phyloP scores from a whole-genome alignment of 2,113 vertebrate species.

The Shinisaurus crocodilurus region DNA sequence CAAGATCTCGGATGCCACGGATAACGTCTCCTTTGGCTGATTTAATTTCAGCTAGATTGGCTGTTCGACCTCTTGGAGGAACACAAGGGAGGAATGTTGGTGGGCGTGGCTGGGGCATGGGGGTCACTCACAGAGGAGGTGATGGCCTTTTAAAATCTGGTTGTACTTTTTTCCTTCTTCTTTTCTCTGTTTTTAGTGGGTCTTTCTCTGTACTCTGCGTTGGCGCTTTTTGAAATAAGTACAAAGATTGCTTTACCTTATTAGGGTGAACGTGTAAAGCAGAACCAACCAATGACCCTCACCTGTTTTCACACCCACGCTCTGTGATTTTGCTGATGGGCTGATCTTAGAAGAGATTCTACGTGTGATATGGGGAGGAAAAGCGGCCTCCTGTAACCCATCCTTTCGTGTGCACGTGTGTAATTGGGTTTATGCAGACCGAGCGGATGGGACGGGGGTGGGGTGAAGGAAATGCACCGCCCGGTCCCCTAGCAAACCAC shows the following conservation, averaged over 20 bases:
- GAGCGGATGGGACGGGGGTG: neutral
- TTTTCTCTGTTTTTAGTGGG: neutral
- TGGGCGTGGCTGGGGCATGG: neutral
- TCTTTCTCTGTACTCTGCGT: neutral
- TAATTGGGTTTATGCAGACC: neutral
- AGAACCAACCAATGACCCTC: neutral
- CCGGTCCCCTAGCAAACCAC: neutral
- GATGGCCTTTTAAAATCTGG: neutral
- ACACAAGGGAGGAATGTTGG: neutral
- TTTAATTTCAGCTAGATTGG: neutral
- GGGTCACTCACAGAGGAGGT: neutral
- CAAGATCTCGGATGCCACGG: neutral
- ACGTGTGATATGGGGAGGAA: neutral
- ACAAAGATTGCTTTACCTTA: neutral
- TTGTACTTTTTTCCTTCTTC: neutral
- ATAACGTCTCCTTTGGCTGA: neutral
- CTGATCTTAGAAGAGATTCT: neutral
- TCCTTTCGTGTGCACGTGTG: neutral
- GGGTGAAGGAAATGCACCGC: slow-evolving; percentile 19
- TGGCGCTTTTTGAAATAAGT: neutral
- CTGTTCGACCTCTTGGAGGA: neutral
- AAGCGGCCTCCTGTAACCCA: neutral
- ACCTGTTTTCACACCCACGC: neutral
- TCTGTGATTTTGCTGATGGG: neutral
- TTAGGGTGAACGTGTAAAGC: too few species aligned